phyloP scores from a whole-genome alignment of 1,140 invertebrate genomes.

The Anadara kagoshimensis region DNA sequence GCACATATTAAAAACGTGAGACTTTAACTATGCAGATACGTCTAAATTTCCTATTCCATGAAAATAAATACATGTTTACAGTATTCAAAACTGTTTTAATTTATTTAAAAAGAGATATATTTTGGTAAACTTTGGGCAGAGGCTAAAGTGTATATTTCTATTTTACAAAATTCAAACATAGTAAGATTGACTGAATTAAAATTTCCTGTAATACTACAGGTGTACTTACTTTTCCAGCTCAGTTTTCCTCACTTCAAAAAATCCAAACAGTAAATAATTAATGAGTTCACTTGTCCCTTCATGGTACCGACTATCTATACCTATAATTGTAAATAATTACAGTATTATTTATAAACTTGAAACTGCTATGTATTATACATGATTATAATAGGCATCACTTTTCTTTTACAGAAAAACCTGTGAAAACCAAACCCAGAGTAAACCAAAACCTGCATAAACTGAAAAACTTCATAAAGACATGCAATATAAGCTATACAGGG shows the following conservation, averaged over 20 bases:
- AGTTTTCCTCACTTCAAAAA: constrained; percentile 64
- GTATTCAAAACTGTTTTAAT: too few relatives aligned
- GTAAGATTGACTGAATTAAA: neutral
- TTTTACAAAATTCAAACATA: neutral
- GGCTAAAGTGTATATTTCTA: too few relatives aligned
- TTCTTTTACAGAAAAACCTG: neutral
- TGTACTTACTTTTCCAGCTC: constrained; percentile 64
- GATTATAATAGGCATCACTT: neutral
- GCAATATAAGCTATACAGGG: too few relatives aligned
- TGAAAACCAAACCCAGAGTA: neutral
- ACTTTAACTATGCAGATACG: too few relatives aligned
- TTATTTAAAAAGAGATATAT: too few relatives aligned
- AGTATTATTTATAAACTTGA: neutral
- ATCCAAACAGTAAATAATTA: constrained; percentile 69
- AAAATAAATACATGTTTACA: too few relatives aligned
- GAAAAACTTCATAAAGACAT: neutral
- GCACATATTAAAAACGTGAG: too few relatives aligned
- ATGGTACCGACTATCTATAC: constrained; percentile 70
- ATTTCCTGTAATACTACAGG: neutral
- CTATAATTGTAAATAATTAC: constrained; percentile 44
- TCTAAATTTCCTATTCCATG: too few relatives aligned
- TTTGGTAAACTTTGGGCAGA: too few relatives aligned
- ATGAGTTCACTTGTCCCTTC: constrained; percentile 64
- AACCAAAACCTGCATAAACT: neutral
- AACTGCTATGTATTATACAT: neutral